Evolutionary conservation across 2,797 vertebrate genomes (phyloP), one percentile per base, ranked within the genome.

Genomic region (Ctenochaetus hawaiiensis): DNA sequence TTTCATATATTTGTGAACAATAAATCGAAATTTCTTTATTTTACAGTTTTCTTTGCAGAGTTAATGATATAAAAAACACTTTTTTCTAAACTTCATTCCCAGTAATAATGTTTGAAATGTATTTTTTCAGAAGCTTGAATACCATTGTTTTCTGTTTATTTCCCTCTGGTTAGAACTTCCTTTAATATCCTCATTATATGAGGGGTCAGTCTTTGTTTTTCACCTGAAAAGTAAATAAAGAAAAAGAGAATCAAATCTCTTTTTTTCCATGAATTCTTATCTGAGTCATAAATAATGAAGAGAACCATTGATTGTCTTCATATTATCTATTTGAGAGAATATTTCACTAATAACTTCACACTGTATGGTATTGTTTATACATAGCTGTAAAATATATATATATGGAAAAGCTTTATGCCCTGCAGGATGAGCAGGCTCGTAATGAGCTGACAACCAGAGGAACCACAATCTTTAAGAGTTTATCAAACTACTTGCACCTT

Each of bases 401-500:
- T 75, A 69, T 62, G 37, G 47, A 66, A 26, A 72, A 57, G 43
- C 18, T 49, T 72, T 63, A 63, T 26, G 48, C 72, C 26, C 84
- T 45, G 77, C 64, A 65, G 77, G 83, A 73, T 73, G 72, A 90
- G 73, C 69, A 74, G 47, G 59, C 81, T 53, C 87, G 72, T 91
- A 90, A 93, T 92, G 90, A 92, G 87, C 84, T 88, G 92, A 91
- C 88, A 93, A 89, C 74, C 70, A 80, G 66, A 84, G 76, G 81
- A 89, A 87, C 85, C 77, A 77, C 81, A 83, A 88, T 93, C 83
- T 91, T 89, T 88, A 90, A 83, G 90, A 93, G 88, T 95, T 93
- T 93, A 94, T 94, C 93, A 94, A 95, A 94, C 92, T 94, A 93
- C 84, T 92, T 91, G 84, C 83, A 83, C 87, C 87, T 90, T 89